Base-by-base conservation (phyloP, 1,140 invertebrate species). In the Drosophila tsacasi region DNA sequence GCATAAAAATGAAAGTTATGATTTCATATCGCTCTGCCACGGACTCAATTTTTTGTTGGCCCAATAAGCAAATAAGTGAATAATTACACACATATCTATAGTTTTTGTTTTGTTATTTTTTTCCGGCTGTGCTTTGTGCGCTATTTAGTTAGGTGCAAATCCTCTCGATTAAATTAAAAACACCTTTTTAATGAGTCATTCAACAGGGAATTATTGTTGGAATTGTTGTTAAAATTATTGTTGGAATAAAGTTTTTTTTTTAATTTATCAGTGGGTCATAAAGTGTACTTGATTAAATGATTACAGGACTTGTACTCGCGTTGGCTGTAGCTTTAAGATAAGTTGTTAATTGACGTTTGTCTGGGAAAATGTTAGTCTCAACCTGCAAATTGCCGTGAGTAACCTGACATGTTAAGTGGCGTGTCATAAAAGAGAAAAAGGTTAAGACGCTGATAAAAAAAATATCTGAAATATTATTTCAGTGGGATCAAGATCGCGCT, bases 1-100 rank as follows among this genome's bases (percentile, higher is more conserved):
- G 49, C 21, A 30, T 71, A 55, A 55, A 80, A 63, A 50, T 25
- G 76, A 77, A 82, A 79, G 71, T 73, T 73, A 73, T 73, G 69
- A 59, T 50, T 73, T 60, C 67, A 73, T 73, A 60, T 72, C 9
- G 35, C 32, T 35, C 30, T 37, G 65, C 13, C 32, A 47, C 32
- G 52, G 35, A 35, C 54, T 60, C 27, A 44, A 50, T 46, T 68
- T 44, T 68, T 68, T 57, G 35, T 57, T 46, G n/a, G 21, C n/a
- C 23, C 21, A 47, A 73, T 73, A 73, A 52, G 40, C 30, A 61
- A 44, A 61, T 71, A 67, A 67, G 9, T 30, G 40, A 40, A 67
- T 72, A 40, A 74, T 50, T 74, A 39, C 30, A 23, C 37, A 44
- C 46, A 19, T 21, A 61, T 52, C 61, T 52, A 61, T 73, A 44